Percentiles rank a stretch among this genome's conserved stretches.
phyloP scores from a whole-genome alignment of 2,888 invertebrate species.

The Polyommatus icarus region DNA sequence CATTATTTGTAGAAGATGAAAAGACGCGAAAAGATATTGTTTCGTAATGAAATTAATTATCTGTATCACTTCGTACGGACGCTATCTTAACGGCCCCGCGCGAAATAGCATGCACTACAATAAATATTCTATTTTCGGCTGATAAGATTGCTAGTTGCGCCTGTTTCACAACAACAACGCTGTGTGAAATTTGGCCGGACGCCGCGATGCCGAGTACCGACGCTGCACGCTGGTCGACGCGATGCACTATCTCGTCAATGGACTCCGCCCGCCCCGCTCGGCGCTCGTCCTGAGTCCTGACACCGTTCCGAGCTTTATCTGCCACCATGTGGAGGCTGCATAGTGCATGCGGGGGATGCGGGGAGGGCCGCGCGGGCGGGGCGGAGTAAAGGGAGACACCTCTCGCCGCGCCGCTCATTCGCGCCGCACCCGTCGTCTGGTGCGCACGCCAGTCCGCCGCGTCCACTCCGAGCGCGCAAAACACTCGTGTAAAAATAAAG shows the following conservation, averaged over 20 bases:
- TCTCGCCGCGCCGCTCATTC: slow-evolving; percentile 58
- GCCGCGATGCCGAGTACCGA: slow-evolving; percentile 48
- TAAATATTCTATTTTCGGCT: slow-evolving; percentile 28
- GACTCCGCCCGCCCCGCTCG: slow-evolving; percentile 57
- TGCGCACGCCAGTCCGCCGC: slow-evolving; percentile 52
- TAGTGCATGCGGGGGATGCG: slow-evolving; percentile 64
- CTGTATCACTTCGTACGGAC: background rate
- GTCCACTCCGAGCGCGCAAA: slow-evolving; percentile 55
- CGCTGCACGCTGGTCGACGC: slow-evolving; percentile 46
- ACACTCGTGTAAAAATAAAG: slow-evolving; percentile 77
- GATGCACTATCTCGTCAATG: slow-evolving; percentile 68
- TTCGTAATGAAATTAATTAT: background rate
- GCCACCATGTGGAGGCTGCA: slow-evolving; percentile 70
- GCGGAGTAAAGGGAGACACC: slow-evolving; percentile 46
- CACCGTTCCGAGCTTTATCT: slow-evolving; percentile 56
- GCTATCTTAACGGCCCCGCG: slow-evolving; percentile 28
- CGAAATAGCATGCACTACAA: slow-evolving; percentile 14
- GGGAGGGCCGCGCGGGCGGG: slow-evolving; percentile 43
- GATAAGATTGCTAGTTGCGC: slow-evolving; percentile 31
- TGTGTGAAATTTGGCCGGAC: slow-evolving; percentile 43
- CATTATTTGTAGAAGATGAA: background rate
- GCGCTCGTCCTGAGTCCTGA: too few relatives aligned
- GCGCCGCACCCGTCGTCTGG: slow-evolving; percentile 57
- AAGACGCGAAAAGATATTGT: background rate
- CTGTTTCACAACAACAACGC: slow-evolving; percentile 30